Evolutionary conservation across 2,797 vertebrate species (phyloP), one percentile per base, ranked within the genome.

Genomic region (Spinibarbus caldwelli): DNA sequence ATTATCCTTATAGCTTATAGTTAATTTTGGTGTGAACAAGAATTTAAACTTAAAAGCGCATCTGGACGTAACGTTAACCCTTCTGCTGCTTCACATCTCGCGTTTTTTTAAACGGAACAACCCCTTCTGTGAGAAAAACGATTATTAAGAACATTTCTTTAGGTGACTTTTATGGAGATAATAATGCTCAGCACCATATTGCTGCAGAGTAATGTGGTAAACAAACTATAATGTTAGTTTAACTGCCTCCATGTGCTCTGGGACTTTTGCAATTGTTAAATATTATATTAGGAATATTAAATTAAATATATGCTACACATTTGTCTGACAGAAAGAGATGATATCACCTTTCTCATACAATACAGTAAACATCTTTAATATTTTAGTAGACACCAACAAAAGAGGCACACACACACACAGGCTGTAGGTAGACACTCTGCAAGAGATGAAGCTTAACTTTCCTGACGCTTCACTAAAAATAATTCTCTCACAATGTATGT

Each of bases 311-410:
- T 2, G n/a, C 52, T 62, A 59, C 43, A 64, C 52, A 79, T 79
- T 79, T 85, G 83, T 85, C 76, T 62, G 67, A 79, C 49, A 82
- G 66, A 64, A 59, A 72, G 78, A 76, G 47, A 80, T 79, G 67
- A 31, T 70, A 73, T 86, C 82, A n/a, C 71, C 52, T 59, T 52
- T 76, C 67, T 21, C 59, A 49, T 71, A 79, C 68, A 83, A 78
- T 88, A 80, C 80, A 81, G 87, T 88, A 90, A 90, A 90, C 86
- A 90, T 67, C 62, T 78, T 87, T 82, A 87, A 90, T 87, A 90
- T 87, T 90, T 90, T 71, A 90, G 85, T 52, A 82, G 87, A 83
- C 78, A 64, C 83, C 64, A 86, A 79, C 57, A 84, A 82, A 66
- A 80, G 47, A 54, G 80, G n/a, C n/a, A 14, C 21, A n/a, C 72